Percentiles rank a stretch among this genome's conserved stretches.
Evolutionary conservation across 92 coral and sea anemone species (phyloP).

Genomic region (Phymanthus crucifer): DNA sequence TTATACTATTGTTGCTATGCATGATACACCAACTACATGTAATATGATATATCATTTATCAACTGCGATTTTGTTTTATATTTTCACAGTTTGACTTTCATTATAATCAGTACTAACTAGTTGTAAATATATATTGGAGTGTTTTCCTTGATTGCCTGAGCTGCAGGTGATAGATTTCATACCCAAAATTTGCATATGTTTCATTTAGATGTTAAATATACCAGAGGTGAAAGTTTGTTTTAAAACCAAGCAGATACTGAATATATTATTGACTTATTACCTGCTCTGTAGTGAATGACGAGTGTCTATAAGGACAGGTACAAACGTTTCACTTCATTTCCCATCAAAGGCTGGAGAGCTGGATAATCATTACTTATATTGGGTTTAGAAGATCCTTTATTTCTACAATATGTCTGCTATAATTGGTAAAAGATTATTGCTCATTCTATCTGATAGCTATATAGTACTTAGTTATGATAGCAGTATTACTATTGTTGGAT

Average conservation of each 20-base stretch:
- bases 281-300: too few species aligned
- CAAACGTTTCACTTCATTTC: too few species aligned
- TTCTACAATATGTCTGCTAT: neutral
- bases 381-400: too few species aligned
- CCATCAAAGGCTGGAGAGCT: too few species aligned
- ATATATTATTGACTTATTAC: too few species aligned
- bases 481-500: too few species aligned
- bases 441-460: too few species aligned
- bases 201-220: neutral
- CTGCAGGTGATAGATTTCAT: neutral
- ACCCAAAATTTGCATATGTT: neutral
- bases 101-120: neutral
- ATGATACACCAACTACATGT: neutral
- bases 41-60: neutral
- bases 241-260: too few species aligned
- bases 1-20: neutral
- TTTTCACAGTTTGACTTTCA: neutral
- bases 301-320: too few species aligned
- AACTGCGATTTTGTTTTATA: neutral
- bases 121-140: neutral
- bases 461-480: too few species aligned
- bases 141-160: neutral
- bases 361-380: too few species aligned
- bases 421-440: neutral
- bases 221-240: too few species aligned